Conservation (phyloP, 2,113 vertebrate genomes). For the Scytalopus superciliaris region DNA sequence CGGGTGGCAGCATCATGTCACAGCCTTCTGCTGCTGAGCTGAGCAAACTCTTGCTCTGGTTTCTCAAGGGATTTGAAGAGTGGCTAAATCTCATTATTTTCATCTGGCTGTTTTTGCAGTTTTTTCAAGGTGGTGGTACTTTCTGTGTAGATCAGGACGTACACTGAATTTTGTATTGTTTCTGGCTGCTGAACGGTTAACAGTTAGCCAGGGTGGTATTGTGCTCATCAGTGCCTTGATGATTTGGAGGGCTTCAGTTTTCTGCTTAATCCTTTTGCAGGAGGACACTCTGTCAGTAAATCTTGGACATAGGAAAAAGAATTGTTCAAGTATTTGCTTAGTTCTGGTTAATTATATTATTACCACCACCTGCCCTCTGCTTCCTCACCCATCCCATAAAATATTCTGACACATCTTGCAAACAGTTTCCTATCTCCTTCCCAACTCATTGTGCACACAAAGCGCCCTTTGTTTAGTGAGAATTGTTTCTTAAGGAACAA, state of each 20-base stretch:
- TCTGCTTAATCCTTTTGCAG: not conserved
- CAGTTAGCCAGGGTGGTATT: not conserved
- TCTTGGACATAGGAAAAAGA: not conserved
- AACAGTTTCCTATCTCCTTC: not conserved
- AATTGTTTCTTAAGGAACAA: not conserved
- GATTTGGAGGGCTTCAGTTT: not conserved
- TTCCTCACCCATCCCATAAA: not conserved
- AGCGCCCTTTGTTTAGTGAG: not conserved
- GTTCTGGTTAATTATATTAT: not conserved
- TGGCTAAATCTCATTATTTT: not conserved
- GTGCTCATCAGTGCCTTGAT: not conserved
- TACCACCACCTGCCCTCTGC: not conserved
- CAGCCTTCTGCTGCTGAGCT: not conserved
- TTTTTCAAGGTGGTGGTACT: rapidly evolving
- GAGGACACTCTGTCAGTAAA: not conserved
- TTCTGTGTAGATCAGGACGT: not conserved
- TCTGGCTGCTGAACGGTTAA: not conserved
- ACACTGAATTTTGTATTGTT: not conserved
- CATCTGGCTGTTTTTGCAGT: not conserved
- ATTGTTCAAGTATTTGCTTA: not conserved
- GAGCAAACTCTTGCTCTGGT: not conserved
- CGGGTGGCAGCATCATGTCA: not conserved
- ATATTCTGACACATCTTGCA: not conserved
- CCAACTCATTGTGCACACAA: not conserved
- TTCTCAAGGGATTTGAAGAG: not conserved